These are phyloP conservation scores for Drosophila funebris DNA, from an alignment of 1,140 invertebrate genomes.

Conservation along the genomic window DNA sequence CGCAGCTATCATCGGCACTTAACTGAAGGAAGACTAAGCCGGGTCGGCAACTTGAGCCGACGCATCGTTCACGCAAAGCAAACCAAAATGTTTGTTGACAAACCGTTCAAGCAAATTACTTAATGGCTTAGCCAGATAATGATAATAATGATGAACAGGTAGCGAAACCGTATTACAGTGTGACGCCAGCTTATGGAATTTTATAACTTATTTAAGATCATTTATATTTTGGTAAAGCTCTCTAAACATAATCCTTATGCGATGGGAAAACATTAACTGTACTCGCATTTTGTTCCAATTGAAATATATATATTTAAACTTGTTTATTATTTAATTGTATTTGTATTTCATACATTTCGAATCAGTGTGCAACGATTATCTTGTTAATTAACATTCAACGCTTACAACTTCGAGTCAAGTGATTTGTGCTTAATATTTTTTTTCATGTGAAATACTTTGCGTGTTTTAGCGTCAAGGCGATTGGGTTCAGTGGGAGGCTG, in stretches of 20 bases:
- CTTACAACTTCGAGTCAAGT: neutral
- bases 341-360: neutral
- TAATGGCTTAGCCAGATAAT: constrained; percentile 60
- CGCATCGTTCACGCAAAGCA: constrained; percentile 4
- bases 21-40: constrained; percentile 18
- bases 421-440: constrained; percentile 1
- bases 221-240: neutral
- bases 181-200: neutral
- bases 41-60: constrained; percentile 30
- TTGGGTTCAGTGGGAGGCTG: constrained; percentile 35
- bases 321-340: neutral
- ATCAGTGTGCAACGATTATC: constrained; percentile 59
- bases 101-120: constrained; percentile 59
- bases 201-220: neutral
- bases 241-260: neutral
- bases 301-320: neutral
- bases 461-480: constrained; percentile 29
- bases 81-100: constrained; percentile 57
- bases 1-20: neutral
- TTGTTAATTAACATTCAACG: constrained; percentile 61
- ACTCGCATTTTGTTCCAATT: neutral
- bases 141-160: constrained; percentile 37
- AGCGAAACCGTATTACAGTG: neutral
- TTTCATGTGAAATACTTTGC: constrained; percentile 19
- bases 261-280: neutral